Evolutionary conservation across 2,797 vertebrate species (phyloP).

Genomic region (Gorsachius magnificus): DNA sequence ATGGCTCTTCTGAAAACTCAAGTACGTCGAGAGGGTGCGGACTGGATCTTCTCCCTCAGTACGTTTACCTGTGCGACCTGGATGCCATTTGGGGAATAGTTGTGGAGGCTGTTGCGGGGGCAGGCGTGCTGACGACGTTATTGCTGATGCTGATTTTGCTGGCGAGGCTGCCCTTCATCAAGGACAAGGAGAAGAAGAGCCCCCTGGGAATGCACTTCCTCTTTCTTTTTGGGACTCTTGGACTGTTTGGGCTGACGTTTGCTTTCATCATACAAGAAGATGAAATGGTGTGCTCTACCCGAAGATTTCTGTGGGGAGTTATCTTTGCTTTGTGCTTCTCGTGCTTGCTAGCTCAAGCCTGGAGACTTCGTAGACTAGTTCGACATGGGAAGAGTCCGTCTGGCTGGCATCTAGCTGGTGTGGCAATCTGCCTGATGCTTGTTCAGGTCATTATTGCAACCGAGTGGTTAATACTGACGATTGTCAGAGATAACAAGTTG

Average conservation of each 20-base stretch:
- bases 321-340: slow-evolving; percentile 93
- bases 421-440: slow-evolving; percentile 85
- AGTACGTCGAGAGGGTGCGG: slow-evolving; percentile 89
- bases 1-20: slow-evolving; percentile 80
- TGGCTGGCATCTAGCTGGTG: slow-evolving; percentile 86
- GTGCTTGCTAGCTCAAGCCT: slow-evolving; percentile 90
- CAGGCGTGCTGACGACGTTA: slow-evolving; percentile 84
- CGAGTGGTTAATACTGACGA: slow-evolving; percentile 93
- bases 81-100: slow-evolving; percentile 95
- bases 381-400: slow-evolving; percentile 86
- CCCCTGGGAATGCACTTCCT: slow-evolving; percentile 89
- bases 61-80: slow-evolving; percentile 91
- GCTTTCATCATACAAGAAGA: slow-evolving; percentile 92
- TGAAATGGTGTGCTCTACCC: slow-evolving; percentile 86
- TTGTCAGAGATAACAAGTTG: slow-evolving; percentile 86
- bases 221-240: slow-evolving; percentile 88
- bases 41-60: slow-evolving; percentile 87
- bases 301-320: slow-evolving; percentile 91
- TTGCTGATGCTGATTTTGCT: slow-evolving; percentile 88
- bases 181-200: slow-evolving; percentile 90
- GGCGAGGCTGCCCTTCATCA: slow-evolving; percentile 88
- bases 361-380: slow-evolving; percentile 86
- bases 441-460: slow-evolving; percentile 95
- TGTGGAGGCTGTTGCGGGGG: slow-evolving; percentile 87
- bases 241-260: slow-evolving; percentile 91